Conservation (phyloP, 2,113 vertebrate species). For the Maccullochella peelii region DNA sequence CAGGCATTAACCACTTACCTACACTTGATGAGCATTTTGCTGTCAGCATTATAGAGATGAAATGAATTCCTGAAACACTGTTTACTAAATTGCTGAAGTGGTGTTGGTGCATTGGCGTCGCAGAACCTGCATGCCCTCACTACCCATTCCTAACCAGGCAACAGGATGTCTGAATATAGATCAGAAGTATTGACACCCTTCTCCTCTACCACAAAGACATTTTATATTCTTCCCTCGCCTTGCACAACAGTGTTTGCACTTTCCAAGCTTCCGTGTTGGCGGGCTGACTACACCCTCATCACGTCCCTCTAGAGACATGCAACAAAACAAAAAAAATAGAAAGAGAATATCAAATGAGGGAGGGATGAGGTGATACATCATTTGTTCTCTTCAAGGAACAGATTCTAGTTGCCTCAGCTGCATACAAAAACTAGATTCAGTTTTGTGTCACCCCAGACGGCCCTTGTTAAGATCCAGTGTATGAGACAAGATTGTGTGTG, state of each 20-base stretch:
- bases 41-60: background rate
- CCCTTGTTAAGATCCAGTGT: background rate
- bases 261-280: slow-evolving; percentile 40
- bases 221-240: slow-evolving; percentile 36
- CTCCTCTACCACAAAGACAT: slow-evolving; percentile 37
- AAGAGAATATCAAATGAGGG: slow-evolving; percentile 51
- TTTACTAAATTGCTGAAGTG: slow-evolving; percentile 34
- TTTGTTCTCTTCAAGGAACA: slow-evolving; percentile 45
- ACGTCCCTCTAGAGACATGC: slow-evolving; percentile 35
- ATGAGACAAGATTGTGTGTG: background rate
- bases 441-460: background rate
- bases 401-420: slow-evolving; percentile 29
- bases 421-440: background rate
- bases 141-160: slow-evolving; percentile 36
- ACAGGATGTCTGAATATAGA: slow-evolving; percentile 64
- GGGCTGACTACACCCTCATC: slow-evolving; percentile 38
- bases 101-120: slow-evolving; percentile 2
- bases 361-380: slow-evolving; percentile 56
- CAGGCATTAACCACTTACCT: background rate
- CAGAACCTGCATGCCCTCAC: slow-evolving; percentile 11
- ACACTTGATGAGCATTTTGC: slow-evolving; percentile 4
- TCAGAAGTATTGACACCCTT: slow-evolving; percentile 55
- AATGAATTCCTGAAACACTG: slow-evolving; percentile 6
- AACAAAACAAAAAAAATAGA: background rate
- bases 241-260: slow-evolving; percentile 30